Evolutionary conservation across 2,797 vertebrate genomes (phyloP), one percentile per base, ranked within the genome.

Genomic region (Holocentrus rufus): DNA sequence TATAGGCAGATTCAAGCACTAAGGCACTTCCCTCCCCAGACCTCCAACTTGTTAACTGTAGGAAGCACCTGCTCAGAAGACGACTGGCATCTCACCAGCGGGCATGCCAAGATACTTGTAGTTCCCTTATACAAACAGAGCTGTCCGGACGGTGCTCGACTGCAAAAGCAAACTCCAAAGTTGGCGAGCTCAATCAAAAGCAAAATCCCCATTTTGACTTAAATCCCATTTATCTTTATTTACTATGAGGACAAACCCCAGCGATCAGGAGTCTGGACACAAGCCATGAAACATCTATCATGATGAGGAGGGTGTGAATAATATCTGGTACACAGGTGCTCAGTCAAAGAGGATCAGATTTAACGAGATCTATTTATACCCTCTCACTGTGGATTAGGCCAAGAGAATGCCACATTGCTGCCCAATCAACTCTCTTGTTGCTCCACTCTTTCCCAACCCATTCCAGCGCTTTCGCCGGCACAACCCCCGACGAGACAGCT

Each of bases 341-440:
- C 72, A 64, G 81, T 89, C 77, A 91, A 90, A 90, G 88, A 87
- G 88, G 91, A 93, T 94, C 90, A 89, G 74, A 86, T 93, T 92
- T 92, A 92, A 88, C 69, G 1, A 72, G 74, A 79, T 87, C 89
- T 93, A 92, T 93, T 93, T 92, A 91, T 92, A 93, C 70, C n/a
- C 65, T 54, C 81, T 84, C 76, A 69, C 49, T 42, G 77, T 70
- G 89, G 88, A 93, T 92, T 93, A 91, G 68, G 83, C 79, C 79
- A 65, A 56, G 72, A 87, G 78, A 80, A 84, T 72, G 62, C 81
- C 75, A 78, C 67, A 25, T 72, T 54, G 71, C 75, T 65, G 78
- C 80, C 87, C 80, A 76, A 81, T 79, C 81, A 75, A 74, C 49
- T 63, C 75, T 77, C 73, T 70, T 62, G 70, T 78, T 71, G 71